Evolutionary conservation across 2,113 vertebrate species (phyloP), one percentile per base, ranked within the genome.

Genomic region (Otocyon megalotis): DNA sequence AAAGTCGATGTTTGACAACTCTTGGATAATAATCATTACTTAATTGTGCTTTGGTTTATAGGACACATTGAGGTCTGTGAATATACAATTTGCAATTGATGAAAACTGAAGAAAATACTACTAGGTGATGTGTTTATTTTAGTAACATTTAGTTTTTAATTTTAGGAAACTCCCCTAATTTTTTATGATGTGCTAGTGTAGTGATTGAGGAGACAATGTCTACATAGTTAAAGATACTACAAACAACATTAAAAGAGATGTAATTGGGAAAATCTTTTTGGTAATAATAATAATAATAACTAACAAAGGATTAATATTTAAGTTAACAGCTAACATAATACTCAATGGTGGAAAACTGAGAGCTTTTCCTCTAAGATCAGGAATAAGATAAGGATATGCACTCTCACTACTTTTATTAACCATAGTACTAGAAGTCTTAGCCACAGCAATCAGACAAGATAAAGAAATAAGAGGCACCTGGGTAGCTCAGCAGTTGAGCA

Each of bases 41-140:
- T 60, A 82, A 60, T 56, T 60, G 30, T 69, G 74, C 83, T 85
- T 91, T 69, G 37, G 56, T 43, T 95, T 81, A 24, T 53, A 82
- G 48, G 28, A 71, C 3, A 30, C 8, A 43, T 28, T 79, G 62
- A 93, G 82, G 20, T 7, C 67, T 54, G 3, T 85, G n/a, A 54
- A 19, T 72, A 15, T 37, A 60, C 28, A 74, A 90, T 56, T 90
- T 93, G 54, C 54, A 16, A 26, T 50, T 6, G 14, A 32, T 60
- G 32, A 89, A 94, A 92, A 86, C 28, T 58, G 10, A 69, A 95
- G 69, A 65, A 85, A 93, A 93, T 85, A 43, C 19, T 85, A 48
- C 4, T 69, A 26, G 10, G 10, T 15, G 1, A 13, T 71, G 7
- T 71, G 71, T 89, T 96, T 81, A 22, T 71, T 95, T 93, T 20